Base-by-base conservation (phyloP, 1,140 invertebrate genomes). In the Polypedilum pembai region DNA sequence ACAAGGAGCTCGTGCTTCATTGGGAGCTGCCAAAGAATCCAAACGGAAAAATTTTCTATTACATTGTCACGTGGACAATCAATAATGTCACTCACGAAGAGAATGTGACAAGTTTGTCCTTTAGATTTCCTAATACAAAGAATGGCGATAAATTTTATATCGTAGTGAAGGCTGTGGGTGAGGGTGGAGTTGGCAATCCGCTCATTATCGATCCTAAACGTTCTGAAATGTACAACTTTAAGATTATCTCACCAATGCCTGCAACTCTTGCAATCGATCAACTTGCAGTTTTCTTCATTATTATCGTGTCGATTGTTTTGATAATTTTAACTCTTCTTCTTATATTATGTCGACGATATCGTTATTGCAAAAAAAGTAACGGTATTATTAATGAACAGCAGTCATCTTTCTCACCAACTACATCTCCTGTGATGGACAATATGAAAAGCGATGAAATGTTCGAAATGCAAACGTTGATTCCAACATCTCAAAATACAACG, bases 391-490 rank as follows among this genome's bases (percentile, higher is more conserved):
- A 69, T 18, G 18, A 69, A 10, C n/a, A 69, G 12, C 65, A 69
- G 17, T 69, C 65, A 69, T 56, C 45, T n/a, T 56, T 56, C 15
- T 56, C 45, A 4, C 65, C 65, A 5, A 69, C 65, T 20, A 69
- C 20, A 5, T 69, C 65, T 18, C 65, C 65, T 10, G 20, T 74
- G 17, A 41, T 45, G 17, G 45, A 74, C 8, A 78, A 78, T 74
- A 79, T 80, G 3, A 41, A 79, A 76, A 80, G 79, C 74, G 80
- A 81, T 66, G 80, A 82, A 40, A 80, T 78, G 41, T 79, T 80
- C 66, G 80, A 82, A 75, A 82, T 82, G 80, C 80, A 82, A 74
- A 82, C 80, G 7, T 76, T 82, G 0, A 82, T 82, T 40, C 80
- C 80, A 7, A 79, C 79, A 21, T 79, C 79, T 3, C 45, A 18